Percentiles rank a stretch among this genome's conserved stretches.
These are phyloP conservation scores for Epizoanthus illoricatus DNA, from an alignment of 92 coral and sea anemone species.

Conservation along the genomic window DNA sequence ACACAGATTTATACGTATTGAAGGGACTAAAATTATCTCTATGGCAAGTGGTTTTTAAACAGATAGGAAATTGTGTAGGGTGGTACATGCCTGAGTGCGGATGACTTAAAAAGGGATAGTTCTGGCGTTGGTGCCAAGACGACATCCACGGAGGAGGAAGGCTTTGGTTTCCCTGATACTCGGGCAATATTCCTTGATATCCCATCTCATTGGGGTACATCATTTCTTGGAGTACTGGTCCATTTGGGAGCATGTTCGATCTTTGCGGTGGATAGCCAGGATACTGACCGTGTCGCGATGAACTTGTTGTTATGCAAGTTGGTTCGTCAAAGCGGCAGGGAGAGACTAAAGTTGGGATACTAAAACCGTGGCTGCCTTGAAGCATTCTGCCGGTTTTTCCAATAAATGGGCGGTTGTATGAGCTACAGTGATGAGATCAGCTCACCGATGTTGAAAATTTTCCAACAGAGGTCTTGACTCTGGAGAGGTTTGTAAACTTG, in stretches of 20 bases:
- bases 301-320: conserved; percentile 62
- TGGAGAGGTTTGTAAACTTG: conserved; percentile 17
- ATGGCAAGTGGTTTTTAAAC: background rate
- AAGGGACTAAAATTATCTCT: background rate
- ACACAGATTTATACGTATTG: background rate
- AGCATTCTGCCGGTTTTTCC: conserved; percentile 50
- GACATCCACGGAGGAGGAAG: conserved; percentile 63
- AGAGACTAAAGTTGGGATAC: conserved; percentile 82
- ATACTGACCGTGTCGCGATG: conserved; percentile 68
- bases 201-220: conserved; percentile 77
- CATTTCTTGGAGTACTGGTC: conserved; percentile 78
- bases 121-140: conserved; percentile 74
- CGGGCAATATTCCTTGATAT: conserved; percentile 74
- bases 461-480: conserved; percentile 31
- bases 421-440: background rate
- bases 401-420: background rate
- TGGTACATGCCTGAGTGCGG: conserved; percentile 71
- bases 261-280: conserved; percentile 65
- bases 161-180: conserved; percentile 65
- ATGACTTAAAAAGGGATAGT: conserved; percentile 72
- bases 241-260: conserved; percentile 67
- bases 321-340: conserved; percentile 77
- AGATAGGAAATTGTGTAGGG: background rate
- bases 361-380: conserved; percentile 73
- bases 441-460: background rate